Percentiles rank a stretch among this genome's conserved stretches.
phyloP scores from a whole-genome alignment of 1,140 invertebrate species.

The Heterodera carotae region DNA sequence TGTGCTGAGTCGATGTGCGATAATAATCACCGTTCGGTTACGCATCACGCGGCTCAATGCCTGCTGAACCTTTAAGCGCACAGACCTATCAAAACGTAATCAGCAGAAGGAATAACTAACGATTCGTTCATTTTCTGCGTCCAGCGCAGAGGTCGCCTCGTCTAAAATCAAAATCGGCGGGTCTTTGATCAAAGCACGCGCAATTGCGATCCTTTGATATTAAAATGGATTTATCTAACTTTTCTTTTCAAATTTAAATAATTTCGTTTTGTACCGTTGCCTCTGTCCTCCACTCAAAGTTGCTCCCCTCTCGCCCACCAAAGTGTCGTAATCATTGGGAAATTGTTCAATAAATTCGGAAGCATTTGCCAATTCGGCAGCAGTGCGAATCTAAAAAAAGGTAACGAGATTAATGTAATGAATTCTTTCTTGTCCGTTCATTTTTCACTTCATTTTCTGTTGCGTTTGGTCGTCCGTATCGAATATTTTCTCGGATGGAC shows the following conservation, averaged over 20 bases:
- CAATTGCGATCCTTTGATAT: constrained; percentile 67
- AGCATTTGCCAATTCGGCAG: constrained; percentile 84
- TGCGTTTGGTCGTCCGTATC: constrained; percentile 77
- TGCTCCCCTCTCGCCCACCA: constrained; percentile 84
- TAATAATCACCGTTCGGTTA: constrained; percentile 74
- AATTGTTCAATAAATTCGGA: constrained; percentile 83
- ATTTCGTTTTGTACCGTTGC: constrained; percentile 72
- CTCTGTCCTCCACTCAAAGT: constrained; percentile 92
- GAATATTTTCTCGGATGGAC: constrained; percentile 87
- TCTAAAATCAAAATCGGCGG: constrained; percentile 69
- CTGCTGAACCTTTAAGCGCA: constrained; percentile 67
- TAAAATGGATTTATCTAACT: neutral
- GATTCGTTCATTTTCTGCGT: constrained; percentile 65
- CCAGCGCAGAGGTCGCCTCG: constrained; percentile 68
- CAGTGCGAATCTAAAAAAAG: constrained; percentile 68
- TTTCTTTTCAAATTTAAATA: constrained; percentile 60
- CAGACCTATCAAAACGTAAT: neutral
- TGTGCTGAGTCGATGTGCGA: constrained; percentile 77
- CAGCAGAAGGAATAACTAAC: constrained; percentile 22
- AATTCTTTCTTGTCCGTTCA: neutral
- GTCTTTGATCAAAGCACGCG: constrained; percentile 66
- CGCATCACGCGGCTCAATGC: constrained; percentile 67
- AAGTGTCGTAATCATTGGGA: constrained; percentile 80
- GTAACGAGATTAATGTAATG: neutral
- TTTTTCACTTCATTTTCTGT: constrained; percentile 71